These are phyloP conservation scores for Huso huso DNA, from an alignment of 2,797 vertebrate species.

Conservation along the genomic window DNA sequence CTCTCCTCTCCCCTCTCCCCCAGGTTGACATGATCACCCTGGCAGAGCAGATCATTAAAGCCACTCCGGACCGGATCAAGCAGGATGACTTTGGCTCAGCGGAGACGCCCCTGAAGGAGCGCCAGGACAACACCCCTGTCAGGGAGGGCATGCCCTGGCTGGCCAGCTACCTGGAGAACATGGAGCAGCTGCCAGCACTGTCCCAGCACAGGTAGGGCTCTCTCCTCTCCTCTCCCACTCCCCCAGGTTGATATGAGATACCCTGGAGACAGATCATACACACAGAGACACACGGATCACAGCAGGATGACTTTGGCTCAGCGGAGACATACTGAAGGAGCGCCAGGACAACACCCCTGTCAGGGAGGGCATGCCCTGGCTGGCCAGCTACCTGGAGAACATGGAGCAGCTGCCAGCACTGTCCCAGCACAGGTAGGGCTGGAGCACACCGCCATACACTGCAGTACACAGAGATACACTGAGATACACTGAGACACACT, in stretches of 20 bases:
- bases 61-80: slow-evolving; percentile 81
- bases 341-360: slow-evolving; percentile 58
- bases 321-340: slow-evolving; percentile 65
- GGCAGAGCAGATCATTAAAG: slow-evolving; percentile 82
- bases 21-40: slow-evolving; percentile 82
- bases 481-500: neutral
- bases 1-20: neutral
- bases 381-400: slow-evolving; percentile 77
- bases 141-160: slow-evolving; percentile 74
- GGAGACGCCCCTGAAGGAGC: slow-evolving; percentile 63
- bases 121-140: slow-evolving; percentile 56
- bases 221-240: too few species aligned
- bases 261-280: too few species aligned
- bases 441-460: too few species aligned
- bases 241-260: too few species aligned
- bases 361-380: slow-evolving; percentile 70
- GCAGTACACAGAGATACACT: neutral
- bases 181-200: slow-evolving; percentile 56
- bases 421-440: slow-evolving; percentile 55
- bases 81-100: slow-evolving; percentile 68
- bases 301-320: slow-evolving; percentile 71
- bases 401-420: slow-evolving; percentile 59
- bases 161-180: slow-evolving; percentile 75
- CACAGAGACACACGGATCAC: too few species aligned
- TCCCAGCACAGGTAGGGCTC: slow-evolving; percentile 56